Percentiles rank a stretch among this genome's conserved stretches.
Evolutionary conservation across 2,888 invertebrate genomes (phyloP).

Genomic region (Sinopyrophorus schimmeli): DNA sequence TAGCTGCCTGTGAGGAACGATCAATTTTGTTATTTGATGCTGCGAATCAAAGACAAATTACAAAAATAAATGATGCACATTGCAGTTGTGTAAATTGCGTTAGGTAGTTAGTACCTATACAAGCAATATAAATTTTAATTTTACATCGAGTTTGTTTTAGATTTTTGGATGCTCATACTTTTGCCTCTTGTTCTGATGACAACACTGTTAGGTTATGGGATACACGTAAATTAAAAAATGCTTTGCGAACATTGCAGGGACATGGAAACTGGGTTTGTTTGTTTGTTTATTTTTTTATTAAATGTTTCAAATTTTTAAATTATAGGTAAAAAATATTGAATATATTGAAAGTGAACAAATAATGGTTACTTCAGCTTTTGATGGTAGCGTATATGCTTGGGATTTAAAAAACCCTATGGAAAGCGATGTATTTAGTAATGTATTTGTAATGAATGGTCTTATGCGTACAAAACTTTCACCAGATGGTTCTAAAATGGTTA

Average conservation of each 20-base stretch:
- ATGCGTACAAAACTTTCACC: constrained; percentile 89
- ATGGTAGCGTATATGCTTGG: constrained; percentile 93
- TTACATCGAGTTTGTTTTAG: constrained; percentile 54
- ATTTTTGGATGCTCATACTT: constrained; percentile 83
- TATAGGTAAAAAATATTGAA: constrained; percentile 83
- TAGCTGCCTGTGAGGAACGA: constrained; percentile 90
- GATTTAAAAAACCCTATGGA: constrained; percentile 87
- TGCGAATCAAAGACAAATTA: constrained; percentile 72
- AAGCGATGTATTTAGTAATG: constrained; percentile 74
- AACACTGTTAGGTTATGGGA: constrained; percentile 93
- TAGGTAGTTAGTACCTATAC: constrained; percentile 61
- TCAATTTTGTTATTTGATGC: constrained; percentile 88
- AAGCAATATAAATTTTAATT: constrained; percentile 2
- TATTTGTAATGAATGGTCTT: constrained; percentile 81
- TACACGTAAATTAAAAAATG: constrained; percentile 78
- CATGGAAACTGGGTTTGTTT: constrained; percentile 84
- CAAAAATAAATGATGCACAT: constrained; percentile 80
- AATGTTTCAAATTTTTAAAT: neutral
- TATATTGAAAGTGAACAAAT: constrained; percentile 83
- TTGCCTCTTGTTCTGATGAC: constrained; percentile 94
- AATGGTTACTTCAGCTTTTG: constrained; percentile 88
- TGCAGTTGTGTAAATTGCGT: constrained; percentile 91
- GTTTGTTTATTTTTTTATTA: neutral
- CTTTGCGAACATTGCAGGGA: constrained; percentile 77
- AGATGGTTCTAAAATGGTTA: constrained; percentile 83